Evolutionary conservation across 2,888 invertebrate species (phyloP).

Genomic region (Netelia virgata): DNA sequence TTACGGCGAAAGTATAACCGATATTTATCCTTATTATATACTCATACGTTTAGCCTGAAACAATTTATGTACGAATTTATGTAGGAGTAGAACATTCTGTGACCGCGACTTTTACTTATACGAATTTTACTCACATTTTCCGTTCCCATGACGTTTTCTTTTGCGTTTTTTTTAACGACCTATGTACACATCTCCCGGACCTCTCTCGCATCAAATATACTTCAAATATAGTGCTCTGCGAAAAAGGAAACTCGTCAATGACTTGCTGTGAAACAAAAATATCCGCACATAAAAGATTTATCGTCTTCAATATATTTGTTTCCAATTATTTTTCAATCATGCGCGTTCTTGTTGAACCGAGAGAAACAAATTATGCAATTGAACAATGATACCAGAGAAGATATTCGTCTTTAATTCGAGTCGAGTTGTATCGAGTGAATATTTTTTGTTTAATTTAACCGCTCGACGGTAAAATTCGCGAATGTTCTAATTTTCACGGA

Average conservation of each 20-base stretch:
- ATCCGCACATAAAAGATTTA: constrained; percentile 21
- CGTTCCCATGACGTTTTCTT: constrained; percentile 1
- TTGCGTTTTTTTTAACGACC: constrained; percentile 27
- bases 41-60: constrained; percentile 26
- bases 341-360: constrained; percentile 12
- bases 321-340: constrained; percentile 31
- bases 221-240: constrained; percentile 14
- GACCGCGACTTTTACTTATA: constrained; percentile 47
- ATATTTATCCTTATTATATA: constrained; percentile 40
- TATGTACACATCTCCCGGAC: constrained; percentile 8
- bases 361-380: background rate
- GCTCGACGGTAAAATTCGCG: background rate
- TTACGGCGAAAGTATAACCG: constrained; percentile 19
- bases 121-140: constrained; percentile 28
- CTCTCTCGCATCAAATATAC: constrained; percentile 8
- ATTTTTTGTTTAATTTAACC: constrained; percentile 11
- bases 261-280: constrained; percentile 58
- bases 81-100: constrained; percentile 55
- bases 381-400: background rate
- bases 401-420: background rate
- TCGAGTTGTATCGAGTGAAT: background rate
- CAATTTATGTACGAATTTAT: constrained; percentile 18
- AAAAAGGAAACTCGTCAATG: constrained; percentile 56
- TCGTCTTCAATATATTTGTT: constrained; percentile 15
- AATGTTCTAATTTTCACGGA: background rate